Base-by-base conservation (phyloP, 2,113 vertebrate species). In the Embiotoca jacksoni region DNA sequence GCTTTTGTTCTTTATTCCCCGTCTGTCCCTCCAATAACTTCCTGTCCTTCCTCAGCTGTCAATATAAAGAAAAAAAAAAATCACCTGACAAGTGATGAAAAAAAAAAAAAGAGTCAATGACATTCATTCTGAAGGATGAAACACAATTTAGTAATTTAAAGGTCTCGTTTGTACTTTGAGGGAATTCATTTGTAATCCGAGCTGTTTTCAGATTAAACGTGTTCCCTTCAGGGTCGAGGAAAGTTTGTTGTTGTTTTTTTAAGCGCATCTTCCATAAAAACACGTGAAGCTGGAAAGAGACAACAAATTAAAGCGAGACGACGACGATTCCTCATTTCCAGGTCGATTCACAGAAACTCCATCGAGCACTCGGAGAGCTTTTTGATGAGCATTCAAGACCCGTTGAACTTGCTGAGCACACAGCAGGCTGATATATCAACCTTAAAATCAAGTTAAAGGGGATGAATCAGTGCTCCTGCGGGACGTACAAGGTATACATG, bases 391-490 rank as follows among this genome's bases (percentile, higher is more conserved):
- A 30, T 23, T 23, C 23, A 23, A 23, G 23, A 23, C 23, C 36
- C 73, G 49, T 81, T 69, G 57, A 3, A 58, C n/a, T 55, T 32
- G 58, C 65, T 11, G 44, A 70, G 75, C 72, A 65, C 53, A 53
- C 2, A 31, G 23, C 36, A 2, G 39, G n/a, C 16, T 36, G 69
- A 80, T 67, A 63, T 36, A 80, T 82, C 68, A 37, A 69, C 63
- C 64, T 67, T 61, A 73, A 77, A 82, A 79, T 72, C 64, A 70
- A 64, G 72, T 60, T 66, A 63, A 30, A 31, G 60, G 23, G 23
- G 54, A 56, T 81, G 80, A 89, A 65, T 78, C 33, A 39, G 14
- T 33, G 80, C 49, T 68, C 77, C 68, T 50, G 2, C 5, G 62
- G 76, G 82, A 60, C 7, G 37, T 62, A 13, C 39, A 16, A 31